phyloP scores from a whole-genome alignment of 2,113 vertebrate genomes.

The Hiodon tergisus region DNA sequence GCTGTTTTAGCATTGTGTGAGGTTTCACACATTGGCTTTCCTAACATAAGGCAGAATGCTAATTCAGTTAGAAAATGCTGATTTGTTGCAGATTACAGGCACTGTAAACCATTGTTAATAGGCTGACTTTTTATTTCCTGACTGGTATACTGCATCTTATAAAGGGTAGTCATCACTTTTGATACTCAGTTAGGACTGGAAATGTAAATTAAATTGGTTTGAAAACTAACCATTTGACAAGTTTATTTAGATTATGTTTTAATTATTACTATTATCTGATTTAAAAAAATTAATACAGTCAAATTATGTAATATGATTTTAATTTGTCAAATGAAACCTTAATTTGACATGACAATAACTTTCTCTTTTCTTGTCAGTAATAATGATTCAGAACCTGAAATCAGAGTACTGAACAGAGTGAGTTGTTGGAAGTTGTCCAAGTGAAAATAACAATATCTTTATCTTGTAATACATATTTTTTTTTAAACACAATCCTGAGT shows the following conservation, averaged over 20 bases:
- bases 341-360: slow-evolving; percentile 1
- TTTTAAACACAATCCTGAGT: not conserved
- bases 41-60: slow-evolving; percentile 49
- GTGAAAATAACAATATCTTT: slow-evolving; percentile 28
- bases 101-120: slow-evolving; percentile 43
- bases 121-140: not conserved
- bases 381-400: slow-evolving; percentile 28
- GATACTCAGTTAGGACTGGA: not conserved
- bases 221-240: not conserved
- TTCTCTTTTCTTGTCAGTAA: slow-evolving; percentile 18
- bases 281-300: not conserved
- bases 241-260: not conserved
- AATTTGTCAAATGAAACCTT: not conserved
- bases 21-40: slow-evolving; percentile 42
- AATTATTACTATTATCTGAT: not conserved
- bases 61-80: slow-evolving; percentile 53
- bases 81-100: slow-evolving; percentile 54
- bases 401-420: slow-evolving; percentile 40
- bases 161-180: not conserved
- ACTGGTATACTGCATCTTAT: not conserved
- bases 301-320: not conserved
- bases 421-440: slow-evolving; percentile 47
- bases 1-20: slow-evolving; percentile 52
- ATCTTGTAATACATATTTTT: slow-evolving; percentile 31
- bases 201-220: not conserved